Conservation (phyloP, 2,113 vertebrate genomes). For the Pseudopodoces humilis region DNA sequence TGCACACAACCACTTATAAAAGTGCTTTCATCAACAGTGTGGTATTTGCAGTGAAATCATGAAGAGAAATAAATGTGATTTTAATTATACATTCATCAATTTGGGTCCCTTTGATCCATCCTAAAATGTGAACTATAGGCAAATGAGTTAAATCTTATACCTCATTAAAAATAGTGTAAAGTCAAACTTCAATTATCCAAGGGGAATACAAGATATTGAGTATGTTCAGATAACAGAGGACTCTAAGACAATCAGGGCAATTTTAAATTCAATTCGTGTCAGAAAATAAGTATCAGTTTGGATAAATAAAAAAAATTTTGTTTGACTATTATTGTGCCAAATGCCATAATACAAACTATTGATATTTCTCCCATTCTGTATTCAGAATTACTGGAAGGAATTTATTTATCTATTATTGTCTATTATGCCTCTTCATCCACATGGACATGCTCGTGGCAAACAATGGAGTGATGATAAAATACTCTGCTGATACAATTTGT, state of each 20-base stretch:
- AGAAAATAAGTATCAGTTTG: slow-evolving; percentile 8
- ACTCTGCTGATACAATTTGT: not conserved
- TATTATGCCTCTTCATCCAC: not conserved
- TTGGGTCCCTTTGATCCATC: slow-evolving; percentile 46
- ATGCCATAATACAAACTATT: not conserved
- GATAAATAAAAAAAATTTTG: not conserved
- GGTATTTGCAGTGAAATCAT: slow-evolving; percentile 12
- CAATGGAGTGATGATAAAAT: not conserved
- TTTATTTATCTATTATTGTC: not conserved
- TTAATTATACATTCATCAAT: slow-evolving; percentile 52
- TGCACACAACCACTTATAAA: not conserved
- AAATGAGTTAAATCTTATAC: slow-evolving; percentile 36
- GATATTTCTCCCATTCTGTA: not conserved
- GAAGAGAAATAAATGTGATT: slow-evolving; percentile 31
- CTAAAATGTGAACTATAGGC: slow-evolving; percentile 13
- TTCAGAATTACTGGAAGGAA: not conserved
- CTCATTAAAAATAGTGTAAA: slow-evolving; percentile 39
- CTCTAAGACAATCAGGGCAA: slow-evolving; percentile 16
- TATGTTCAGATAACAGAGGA: not conserved
- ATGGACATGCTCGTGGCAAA: not conserved
- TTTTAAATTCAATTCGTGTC: slow-evolving; percentile 18
- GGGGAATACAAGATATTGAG: not conserved
- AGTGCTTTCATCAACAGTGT: slow-evolving; percentile 22
- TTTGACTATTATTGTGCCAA: not conserved
- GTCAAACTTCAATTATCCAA: slow-evolving; percentile 40